phyloP scores from a whole-genome alignment of 2,888 invertebrate species.

The Scaptodrosophila latifasciaeformis region DNA sequence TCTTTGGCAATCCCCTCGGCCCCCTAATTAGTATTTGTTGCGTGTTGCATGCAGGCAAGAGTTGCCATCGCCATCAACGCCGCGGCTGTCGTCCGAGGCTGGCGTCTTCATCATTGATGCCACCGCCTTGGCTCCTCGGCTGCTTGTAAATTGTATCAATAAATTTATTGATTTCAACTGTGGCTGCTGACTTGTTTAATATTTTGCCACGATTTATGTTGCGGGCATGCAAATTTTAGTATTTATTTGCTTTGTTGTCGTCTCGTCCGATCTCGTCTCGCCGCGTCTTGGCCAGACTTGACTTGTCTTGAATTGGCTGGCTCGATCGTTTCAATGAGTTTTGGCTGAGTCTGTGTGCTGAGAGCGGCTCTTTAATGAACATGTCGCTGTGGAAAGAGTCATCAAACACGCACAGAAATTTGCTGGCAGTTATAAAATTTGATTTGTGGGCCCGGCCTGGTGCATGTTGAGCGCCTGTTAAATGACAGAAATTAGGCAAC shows the following conservation, averaged over 20 bases:
- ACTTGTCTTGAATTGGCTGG: no score
- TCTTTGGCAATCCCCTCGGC: slow-evolving; percentile 4
- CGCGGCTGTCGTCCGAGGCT: slow-evolving; percentile 19
- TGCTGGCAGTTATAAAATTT: slow-evolving; percentile 26
- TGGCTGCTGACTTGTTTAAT: slow-evolving; percentile 68
- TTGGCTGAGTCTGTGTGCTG: slow-evolving; percentile 11
- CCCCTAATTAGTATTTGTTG: slow-evolving; percentile 54
- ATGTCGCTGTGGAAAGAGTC: slow-evolving; percentile 52
- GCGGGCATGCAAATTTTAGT: slow-evolving; percentile 60
- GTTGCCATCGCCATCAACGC: slow-evolving; percentile 1
- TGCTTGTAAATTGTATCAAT: slow-evolving; percentile 62
- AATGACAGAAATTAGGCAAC: slow-evolving; percentile 42
- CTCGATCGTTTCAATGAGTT: no score
- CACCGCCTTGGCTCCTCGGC: slow-evolving; percentile 20
- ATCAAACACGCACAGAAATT: slow-evolving; percentile 41
- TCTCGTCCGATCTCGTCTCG: neutral
- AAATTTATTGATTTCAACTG: slow-evolving; percentile 70
- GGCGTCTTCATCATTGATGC: slow-evolving; percentile 14
- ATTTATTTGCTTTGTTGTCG: slow-evolving; percentile 40
- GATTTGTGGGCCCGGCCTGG: slow-evolving; percentile 1
- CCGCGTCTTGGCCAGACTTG: no score
- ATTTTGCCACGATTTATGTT: slow-evolving; percentile 64
- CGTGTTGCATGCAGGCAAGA: slow-evolving; percentile 33
- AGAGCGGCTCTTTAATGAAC: slow-evolving; percentile 50
- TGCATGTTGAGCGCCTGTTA: slow-evolving; percentile 20